Conservation (phyloP, 2,888 invertebrate species). For the Quadriops clusia region DNA sequence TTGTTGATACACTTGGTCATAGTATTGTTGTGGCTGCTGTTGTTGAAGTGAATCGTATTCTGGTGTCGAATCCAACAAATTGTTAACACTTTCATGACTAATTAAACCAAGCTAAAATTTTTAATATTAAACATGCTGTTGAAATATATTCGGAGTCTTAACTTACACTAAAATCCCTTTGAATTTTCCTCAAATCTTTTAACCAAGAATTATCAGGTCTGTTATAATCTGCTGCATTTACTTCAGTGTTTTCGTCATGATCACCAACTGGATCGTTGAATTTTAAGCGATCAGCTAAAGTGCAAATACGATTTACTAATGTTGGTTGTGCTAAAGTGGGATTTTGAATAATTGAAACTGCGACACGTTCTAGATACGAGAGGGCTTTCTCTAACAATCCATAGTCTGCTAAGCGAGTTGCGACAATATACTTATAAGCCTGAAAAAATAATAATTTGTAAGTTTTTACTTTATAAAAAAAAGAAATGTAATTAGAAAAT, state of each 20-base stretch:
- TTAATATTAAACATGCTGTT: constrained; percentile 2
- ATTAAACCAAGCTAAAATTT: constrained; percentile 22
- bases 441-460: constrained; percentile 32
- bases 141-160: constrained; percentile 3
- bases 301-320: constrained; percentile 42
- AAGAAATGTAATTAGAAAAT: constrained; percentile 13
- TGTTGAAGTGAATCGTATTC: constrained; percentile 22
- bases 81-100: constrained; percentile 20
- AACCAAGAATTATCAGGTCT: constrained; percentile 48
- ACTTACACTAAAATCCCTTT: constrained; percentile 36
- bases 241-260: constrained; percentile 22
- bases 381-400: constrained; percentile 72
- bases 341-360: constrained; percentile 50
- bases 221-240: constrained; percentile 27
- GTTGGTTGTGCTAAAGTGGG: constrained; percentile 40
- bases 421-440: constrained; percentile 76
- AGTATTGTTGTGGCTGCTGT: constrained; percentile 23
- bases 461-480: constrained; percentile 4
- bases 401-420: constrained; percentile 62
- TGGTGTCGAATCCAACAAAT: constrained; percentile 11
- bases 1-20: constrained; percentile 20
- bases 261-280: constrained; percentile 33
- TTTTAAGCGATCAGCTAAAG: constrained; percentile 35
- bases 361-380: constrained; percentile 71
- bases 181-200: constrained; percentile 37